Evolutionary conservation across 2,113 vertebrate genomes (phyloP), one percentile per base, ranked within the genome.

Genomic region (Malurus elegans): DNA sequence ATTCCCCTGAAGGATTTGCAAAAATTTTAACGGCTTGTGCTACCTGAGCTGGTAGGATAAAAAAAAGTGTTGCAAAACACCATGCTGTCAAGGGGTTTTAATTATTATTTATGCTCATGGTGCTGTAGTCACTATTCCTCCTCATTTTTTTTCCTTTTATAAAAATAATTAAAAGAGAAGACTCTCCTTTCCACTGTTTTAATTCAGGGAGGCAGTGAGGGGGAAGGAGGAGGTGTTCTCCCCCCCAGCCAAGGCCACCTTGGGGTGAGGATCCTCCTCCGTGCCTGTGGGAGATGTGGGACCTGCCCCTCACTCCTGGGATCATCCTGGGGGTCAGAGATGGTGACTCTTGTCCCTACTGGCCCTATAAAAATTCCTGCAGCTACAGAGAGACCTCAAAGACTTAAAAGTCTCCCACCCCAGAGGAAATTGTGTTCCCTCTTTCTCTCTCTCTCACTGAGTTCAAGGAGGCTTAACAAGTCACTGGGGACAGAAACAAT

Each of bases 391-490:
- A 66, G 61, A 74, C 40, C 44, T 53, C 31, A 58, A 61, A 53
- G 44, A 26, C 69, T 86, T 53, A 6, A 11, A 80, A 94, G 72
- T 86, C 83, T 92, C 87, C 70, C 31, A 70, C 42, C 57, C 23
- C 47, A 16, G 1, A 78, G 86, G 54, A 92, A 90, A 65, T 57
- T 61, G 38, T 48, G 13, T 78, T 90, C 34, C 51, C n/a, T 90
- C 67, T 90, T 70, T 88, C 44, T 91, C 56, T 87, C 48, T 44
- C 7, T 75, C 83, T 83, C 83, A 79, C 20, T 17, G 92, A 54
- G 5, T 90, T 85, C n/a, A 9, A 95, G 90, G 72, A 82, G 94
- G 75, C 88, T 95, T 96, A 97, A 94, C 95, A 74, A 95, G 93
- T 90, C 96, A 42, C 86, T 45, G 71, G 92, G 84, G 95, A 81